Base-by-base conservation (phyloP, 2,113 vertebrate species). In the Gavialis gangeticus region DNA sequence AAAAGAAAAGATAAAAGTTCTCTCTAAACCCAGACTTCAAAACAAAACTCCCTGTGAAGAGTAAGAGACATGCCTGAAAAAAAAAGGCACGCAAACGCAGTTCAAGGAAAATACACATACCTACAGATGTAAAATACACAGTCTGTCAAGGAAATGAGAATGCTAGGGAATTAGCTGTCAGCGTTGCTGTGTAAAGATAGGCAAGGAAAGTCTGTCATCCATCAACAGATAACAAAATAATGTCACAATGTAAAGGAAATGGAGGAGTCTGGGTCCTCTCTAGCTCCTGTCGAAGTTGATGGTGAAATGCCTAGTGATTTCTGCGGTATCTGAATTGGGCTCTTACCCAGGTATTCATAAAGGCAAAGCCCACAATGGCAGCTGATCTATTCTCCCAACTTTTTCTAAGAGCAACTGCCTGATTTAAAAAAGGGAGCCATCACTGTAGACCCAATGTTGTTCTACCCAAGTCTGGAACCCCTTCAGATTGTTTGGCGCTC, bases 91-190 rank as follows among this genome's bases (percentile, higher is more conserved):
- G 37, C 22, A 57, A 81, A 86, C 73, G 89, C 62, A 77, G 75
- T 67, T 96, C 30, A 90, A 89, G 93, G 90, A 92, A 93, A 95
- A 85, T 60, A 64, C 27, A 75, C 28, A 6, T 77, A 86, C 75
- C 56, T 86, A 16, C 84, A 79, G 84, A 85, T 90, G 88, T 95
- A 73, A 96, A 95, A 75, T 77, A 93, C 87, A 64, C 37, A 88
- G 64, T 78, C 85, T 89, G 86, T 85, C 86, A 86, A 78, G 92
- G 66, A 93, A 93, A 90, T 56, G 21, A 85, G 79, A 76, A 6
- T 81, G 78, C 79, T 81, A 88, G 90, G 82, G 87, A 94, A 82
- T 30, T 82, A 92, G 28, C 58, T 46, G n/a, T 78, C 34, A 55
- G 12, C n/a, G 77, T 16, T 92, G 80, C 37, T 84, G 66, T 84